Evolutionary conservation across 1,140 invertebrate genomes (phyloP).

Genomic region (Pseudomyrmex gracilis): DNA sequence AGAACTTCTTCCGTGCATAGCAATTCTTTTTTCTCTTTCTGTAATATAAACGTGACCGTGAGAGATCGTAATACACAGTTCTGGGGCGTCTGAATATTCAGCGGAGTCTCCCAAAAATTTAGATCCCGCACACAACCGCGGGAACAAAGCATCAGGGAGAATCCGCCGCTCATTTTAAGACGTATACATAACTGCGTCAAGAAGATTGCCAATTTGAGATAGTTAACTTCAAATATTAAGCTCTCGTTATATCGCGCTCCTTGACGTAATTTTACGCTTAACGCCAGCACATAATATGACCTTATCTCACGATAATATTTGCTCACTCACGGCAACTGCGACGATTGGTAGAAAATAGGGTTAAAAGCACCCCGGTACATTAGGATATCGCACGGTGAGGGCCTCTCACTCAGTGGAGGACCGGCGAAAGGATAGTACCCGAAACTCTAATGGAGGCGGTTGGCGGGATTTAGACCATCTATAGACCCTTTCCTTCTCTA

Average conservation of each 20-base stretch:
- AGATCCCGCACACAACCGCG: background rate
- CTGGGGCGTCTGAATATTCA: slow-evolving; percentile 59
- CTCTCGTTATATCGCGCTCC: background rate
- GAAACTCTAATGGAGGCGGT: slow-evolving; percentile 72
- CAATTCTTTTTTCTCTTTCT: background rate
- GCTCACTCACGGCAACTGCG: background rate
- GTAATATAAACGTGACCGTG: slow-evolving; percentile 26
- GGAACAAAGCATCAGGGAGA: slow-evolving; percentile 5
- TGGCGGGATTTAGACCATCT: slow-evolving; percentile 67
- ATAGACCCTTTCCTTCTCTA: slow-evolving; percentile 50
- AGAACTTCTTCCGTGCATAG: background rate
- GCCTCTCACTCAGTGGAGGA: background rate
- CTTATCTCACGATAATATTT: slow-evolving; percentile 35
- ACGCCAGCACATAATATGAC: background rate
- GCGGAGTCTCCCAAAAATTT: slow-evolving; percentile 26
- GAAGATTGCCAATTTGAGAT: slow-evolving; percentile 9
- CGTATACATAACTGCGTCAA: slow-evolving; percentile 15
- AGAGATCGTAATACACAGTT: background rate
- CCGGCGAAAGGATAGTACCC: slow-evolving; percentile 11
- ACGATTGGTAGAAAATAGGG: slow-evolving; percentile 4
- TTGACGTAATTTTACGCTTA: slow-evolving; percentile 25
- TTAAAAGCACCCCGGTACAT: slow-evolving; percentile 31
- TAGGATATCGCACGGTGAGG: slow-evolving; percentile 9
- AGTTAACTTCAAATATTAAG: slow-evolving; percentile 18
- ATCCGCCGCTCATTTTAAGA: slow-evolving; percentile 8